Conservation (phyloP, 2,113 vertebrate genomes). For the Alexandromys fortis region DNA sequence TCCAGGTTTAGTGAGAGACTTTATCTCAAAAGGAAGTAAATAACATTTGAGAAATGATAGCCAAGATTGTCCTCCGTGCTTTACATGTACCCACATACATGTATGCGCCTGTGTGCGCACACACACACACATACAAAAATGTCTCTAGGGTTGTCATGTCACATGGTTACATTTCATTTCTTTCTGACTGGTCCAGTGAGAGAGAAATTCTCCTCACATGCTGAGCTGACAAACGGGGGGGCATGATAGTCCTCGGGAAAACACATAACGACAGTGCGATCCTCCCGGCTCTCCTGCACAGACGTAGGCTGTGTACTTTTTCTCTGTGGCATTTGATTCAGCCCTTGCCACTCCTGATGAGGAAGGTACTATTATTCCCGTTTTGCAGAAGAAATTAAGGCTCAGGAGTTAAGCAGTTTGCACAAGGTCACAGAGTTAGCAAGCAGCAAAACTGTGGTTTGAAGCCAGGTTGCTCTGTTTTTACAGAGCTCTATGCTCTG, state of each 20-base stretch:
- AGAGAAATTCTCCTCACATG: background rate
- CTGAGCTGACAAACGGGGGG: background rate
- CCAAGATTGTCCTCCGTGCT: too few species aligned
- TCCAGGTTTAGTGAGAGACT: background rate
- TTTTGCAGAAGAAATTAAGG: background rate
- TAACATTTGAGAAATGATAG: background rate
- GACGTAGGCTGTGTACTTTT: background rate
- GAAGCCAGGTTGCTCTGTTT: background rate
- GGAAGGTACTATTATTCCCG: background rate
- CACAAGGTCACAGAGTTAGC: background rate
- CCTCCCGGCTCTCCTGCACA: rapidly evolving
- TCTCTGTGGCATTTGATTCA: background rate
- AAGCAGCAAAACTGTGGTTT: background rate
- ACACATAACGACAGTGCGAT: rapidly evolving
- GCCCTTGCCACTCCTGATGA: background rate
- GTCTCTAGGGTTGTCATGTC: background rate
- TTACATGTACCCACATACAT: background rate
- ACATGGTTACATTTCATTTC: background rate
- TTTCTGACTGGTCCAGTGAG: background rate
- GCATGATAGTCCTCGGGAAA: rapidly evolving
- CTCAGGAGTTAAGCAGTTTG: background rate
- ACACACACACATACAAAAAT: background rate
- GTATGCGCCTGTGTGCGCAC: rapidly evolving
- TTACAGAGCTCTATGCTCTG: background rate
- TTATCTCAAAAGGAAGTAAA: background rate